A percentile compares a stretch with the other conserved stretches of the same genome.
Conservation (phyloP, 2,113 vertebrate genomes). For the Nesoenas mayeri region DNA sequence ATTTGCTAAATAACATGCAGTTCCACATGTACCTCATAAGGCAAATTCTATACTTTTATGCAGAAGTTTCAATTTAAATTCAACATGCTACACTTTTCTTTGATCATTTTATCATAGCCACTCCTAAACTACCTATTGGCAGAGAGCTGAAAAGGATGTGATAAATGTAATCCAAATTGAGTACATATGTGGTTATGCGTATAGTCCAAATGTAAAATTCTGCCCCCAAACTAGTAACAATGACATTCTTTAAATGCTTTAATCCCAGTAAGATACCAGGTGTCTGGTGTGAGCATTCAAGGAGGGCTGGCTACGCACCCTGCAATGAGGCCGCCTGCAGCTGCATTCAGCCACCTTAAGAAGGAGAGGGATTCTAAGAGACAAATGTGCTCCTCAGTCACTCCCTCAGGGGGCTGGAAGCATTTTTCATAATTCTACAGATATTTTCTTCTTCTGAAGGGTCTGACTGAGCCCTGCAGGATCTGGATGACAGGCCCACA, state of each 20-base stretch:
- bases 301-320: neutral
- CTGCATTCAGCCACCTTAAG: fast-evolving
- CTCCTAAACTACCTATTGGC: neutral
- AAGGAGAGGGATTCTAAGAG: neutral
- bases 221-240: neutral
- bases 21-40: neutral
- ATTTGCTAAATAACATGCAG: neutral
- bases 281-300: neutral
- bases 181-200: no score
- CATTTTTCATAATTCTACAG: neutral
- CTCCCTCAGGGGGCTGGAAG: neutral
- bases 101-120: neutral
- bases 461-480: neutral
- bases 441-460: neutral
- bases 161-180: neutral
- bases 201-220: neutral
- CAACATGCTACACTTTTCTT: neutral
- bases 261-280: neutral
- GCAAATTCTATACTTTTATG: neutral
- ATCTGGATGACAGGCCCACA: neutral
- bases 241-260: neutral
- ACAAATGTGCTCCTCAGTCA: neutral
- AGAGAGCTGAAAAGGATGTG: neutral
- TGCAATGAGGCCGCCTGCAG: neutral
- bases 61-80: neutral